phyloP scores from a whole-genome alignment of 2,888 invertebrate species.

The Pammene aurita region DNA sequence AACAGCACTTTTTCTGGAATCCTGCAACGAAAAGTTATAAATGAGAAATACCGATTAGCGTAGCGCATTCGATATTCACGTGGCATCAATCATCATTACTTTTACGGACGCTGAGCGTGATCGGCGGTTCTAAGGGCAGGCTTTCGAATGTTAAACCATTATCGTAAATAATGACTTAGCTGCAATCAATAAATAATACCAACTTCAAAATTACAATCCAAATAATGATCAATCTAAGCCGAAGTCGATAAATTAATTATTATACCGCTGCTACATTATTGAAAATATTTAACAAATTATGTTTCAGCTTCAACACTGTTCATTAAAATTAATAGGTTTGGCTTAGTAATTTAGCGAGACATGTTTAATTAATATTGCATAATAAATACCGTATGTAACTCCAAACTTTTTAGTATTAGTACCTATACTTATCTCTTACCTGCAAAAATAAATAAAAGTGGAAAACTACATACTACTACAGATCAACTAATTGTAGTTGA shows the following conservation, averaged over 20 bases:
- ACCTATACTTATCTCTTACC: no score
- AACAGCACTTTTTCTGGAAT: neutral
- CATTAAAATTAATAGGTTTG: neutral
- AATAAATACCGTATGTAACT: no score
- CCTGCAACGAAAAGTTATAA: neutral
- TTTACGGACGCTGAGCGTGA: slow-evolving; percentile 32
- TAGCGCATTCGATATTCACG: slow-evolving; percentile 33
- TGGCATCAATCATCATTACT: slow-evolving; percentile 40
- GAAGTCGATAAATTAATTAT: neutral
- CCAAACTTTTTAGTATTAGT: no score
- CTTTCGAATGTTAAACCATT: slow-evolving; percentile 20
- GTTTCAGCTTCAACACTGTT: neutral
- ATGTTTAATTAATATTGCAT: neutral
- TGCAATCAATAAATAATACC: neutral
- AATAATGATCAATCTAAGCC: neutral
- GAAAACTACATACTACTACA: no score
- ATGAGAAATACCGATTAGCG: slow-evolving; percentile 24
- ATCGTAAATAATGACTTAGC: slow-evolving; percentile 24
- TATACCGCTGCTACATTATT: neutral
- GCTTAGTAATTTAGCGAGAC: neutral
- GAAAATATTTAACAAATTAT: neutral
- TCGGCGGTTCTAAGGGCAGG: slow-evolving; percentile 23
- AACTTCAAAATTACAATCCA: neutral
- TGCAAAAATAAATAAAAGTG: no score
- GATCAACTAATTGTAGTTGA: no score